phyloP scores from a whole-genome alignment of 2,888 invertebrate species.

The Orthosia gothica region DNA sequence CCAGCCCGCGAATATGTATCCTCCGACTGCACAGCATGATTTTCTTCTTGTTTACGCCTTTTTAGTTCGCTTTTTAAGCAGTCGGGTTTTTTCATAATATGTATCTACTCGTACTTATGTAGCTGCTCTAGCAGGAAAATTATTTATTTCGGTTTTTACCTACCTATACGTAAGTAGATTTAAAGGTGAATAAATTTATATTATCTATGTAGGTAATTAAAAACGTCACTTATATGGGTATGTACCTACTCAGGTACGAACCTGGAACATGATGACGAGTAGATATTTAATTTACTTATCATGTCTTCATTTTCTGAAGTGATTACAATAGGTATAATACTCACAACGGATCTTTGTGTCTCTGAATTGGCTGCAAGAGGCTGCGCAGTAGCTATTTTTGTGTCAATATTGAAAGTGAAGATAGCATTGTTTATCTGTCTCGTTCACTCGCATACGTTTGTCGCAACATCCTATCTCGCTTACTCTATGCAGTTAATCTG shows the following conservation, averaged over 20 bases:
- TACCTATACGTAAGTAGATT: background rate
- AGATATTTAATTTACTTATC: background rate
- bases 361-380: too few relatives aligned
- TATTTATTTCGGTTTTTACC: background rate
- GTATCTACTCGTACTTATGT: background rate
- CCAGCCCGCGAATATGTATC: too few relatives aligned
- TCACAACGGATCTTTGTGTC: too few relatives aligned
- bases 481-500: too few relatives aligned
- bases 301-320: background rate
- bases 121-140: constrained; percentile 3
- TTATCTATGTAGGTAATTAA: background rate
- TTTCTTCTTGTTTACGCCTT: too few relatives aligned
- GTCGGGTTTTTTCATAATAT: background rate
- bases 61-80: too few relatives aligned
- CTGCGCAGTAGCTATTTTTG: too few relatives aligned
- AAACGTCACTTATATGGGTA: background rate
- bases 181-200: background rate
- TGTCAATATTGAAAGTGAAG: too few relatives aligned
- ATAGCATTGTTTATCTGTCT: too few relatives aligned
- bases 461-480: too few relatives aligned
- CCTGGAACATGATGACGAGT: background rate
- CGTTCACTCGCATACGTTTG: too few relatives aligned
- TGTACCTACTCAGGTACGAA: background rate
- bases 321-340: background rate
- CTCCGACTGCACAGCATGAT: too few relatives aligned